A percentile compares a stretch with the other conserved stretches of the same genome.
These are phyloP conservation scores for Hirtodrosophila histrioides DNA, from an alignment of 2,888 invertebrate genomes.

Conservation along the genomic window DNA sequence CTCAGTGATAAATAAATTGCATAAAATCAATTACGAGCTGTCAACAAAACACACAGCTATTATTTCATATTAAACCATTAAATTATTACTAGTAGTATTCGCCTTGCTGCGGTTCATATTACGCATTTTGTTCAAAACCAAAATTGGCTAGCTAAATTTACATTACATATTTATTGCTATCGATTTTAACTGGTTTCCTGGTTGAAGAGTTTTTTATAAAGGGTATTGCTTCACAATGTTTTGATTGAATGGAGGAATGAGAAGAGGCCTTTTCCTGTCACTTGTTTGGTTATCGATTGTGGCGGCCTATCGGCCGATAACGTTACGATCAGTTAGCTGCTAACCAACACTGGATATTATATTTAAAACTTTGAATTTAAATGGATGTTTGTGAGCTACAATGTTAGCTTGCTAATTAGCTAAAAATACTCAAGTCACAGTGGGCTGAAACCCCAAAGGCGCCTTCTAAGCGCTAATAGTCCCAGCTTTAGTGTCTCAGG, in stretches of 20 bases:
- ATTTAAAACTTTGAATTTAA: neutral
- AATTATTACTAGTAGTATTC: too few relatives aligned
- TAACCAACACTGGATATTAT: neutral
- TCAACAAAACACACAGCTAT: too few relatives aligned
- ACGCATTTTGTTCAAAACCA: neutral
- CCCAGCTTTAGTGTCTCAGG: conserved; percentile 9
- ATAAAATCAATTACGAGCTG: neutral
- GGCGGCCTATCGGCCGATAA: neutral
- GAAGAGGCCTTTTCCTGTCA: too few relatives aligned
- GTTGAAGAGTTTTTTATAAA: too few relatives aligned
- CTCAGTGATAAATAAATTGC: conserved; percentile 21
- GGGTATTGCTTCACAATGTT: too few relatives aligned
- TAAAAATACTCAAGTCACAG: conserved; percentile 20
- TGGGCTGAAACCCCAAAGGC: conserved; percentile 5
- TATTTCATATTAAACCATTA: too few relatives aligned
- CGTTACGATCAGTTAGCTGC: too few relatives aligned
- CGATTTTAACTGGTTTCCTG: too few relatives aligned
- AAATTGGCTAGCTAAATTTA: too few relatives aligned
- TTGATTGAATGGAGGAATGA: too few relatives aligned
- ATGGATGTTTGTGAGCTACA: neutral
- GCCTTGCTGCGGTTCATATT: neutral
- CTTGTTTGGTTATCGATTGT: neutral
- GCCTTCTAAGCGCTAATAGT: conserved; percentile 19
- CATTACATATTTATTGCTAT: too few relatives aligned
- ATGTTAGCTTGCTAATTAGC: conserved; percentile 16